phyloP scores from a whole-genome alignment of 2,888 invertebrate species.

The Pilophorus perplexus region DNA sequence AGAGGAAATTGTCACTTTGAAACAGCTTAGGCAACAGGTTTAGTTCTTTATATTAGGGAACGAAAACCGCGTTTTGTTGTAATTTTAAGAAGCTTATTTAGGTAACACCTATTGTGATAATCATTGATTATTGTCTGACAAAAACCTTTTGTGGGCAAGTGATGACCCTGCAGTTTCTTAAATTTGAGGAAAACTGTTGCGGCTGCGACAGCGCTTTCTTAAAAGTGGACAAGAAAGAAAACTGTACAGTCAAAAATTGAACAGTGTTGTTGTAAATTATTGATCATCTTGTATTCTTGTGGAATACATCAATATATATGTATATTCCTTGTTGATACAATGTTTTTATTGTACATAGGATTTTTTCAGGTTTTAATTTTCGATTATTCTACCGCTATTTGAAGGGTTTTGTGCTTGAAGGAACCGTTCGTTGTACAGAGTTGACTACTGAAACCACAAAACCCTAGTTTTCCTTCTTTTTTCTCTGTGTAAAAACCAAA shows the following conservation, averaged over 20 bases:
- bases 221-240: conserved; percentile 9
- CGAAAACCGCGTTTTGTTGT: not conserved
- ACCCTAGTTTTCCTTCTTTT: not conserved
- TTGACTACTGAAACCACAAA: conserved; percentile 7
- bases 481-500: not conserved
- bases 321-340: conserved; percentile 44
- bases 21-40: conserved; percentile 17
- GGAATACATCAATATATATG: conserved; percentile 38
- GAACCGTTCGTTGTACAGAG: conserved; percentile 18
- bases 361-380: conserved; percentile 18
- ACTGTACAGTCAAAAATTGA: conserved; percentile 35
- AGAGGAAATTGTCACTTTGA: conserved; percentile 11
- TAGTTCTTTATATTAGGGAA: conserved; percentile 21
- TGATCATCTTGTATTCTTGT: conserved; percentile 32
- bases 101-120: conserved; percentile 30
- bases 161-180: conserved; percentile 20
- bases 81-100: conserved; percentile 12
- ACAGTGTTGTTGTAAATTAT: conserved; percentile 38
- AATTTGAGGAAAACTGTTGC: conserved; percentile 10
- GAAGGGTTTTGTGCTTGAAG: not conserved
- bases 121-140: conserved; percentile 8
- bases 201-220: not conserved
- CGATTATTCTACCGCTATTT: not conserved
- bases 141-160: conserved; percentile 3
- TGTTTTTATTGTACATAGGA: conserved; percentile 42